Evolutionary conservation across 2,113 vertebrate species (phyloP), one percentile per base, ranked within the genome.

Genomic region (Sylvia atricapilla): DNA sequence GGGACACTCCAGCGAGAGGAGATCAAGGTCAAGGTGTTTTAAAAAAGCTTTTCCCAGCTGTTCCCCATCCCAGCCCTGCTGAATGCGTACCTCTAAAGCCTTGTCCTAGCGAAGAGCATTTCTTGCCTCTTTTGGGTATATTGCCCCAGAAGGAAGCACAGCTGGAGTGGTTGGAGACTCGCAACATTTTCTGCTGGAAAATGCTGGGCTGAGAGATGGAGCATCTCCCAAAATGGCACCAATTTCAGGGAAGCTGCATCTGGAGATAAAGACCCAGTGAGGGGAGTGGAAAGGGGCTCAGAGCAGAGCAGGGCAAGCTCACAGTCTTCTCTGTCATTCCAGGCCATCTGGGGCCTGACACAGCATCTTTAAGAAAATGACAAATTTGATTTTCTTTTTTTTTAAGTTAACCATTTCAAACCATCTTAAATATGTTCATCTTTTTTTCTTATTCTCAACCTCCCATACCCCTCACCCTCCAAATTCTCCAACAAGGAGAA

Each of bases 1-100:
- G 39, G 56, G 44, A 46, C 2, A 1, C 9, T 59, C 53, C 75
- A 74, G 2, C 0, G 0, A 68, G 33, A 67, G 4, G 10, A 82
- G 35, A 84, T 53, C 50, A 62, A 91, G n/a, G 64, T 84, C 60
- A 78, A 91, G 82, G 33, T 91, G 56, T 44, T 53, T 82, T 5
- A 89, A 94, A n/a, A 1, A 20, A 66, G 67, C 49, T 88, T 37
- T 74, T 47, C 25, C 39, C 68, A 70, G 31, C n/a, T 79, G 79
- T 7, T 85, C 23, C n/a, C 15, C 60, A 62, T n/a, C 64, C 56
- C 59, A 90, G 72, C 46, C 49, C 58, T 5, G 1, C 56, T 16
- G 22, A 18, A 46, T 1, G 0, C n/a, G n/a, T 11, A 3, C 21
- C 30, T 66, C 77, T 9, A 15, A 53, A 67, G 64, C 16, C 33